Evolutionary conservation across 1,140 invertebrate genomes (phyloP).

Genomic region (Centruroides vittatus): DNA sequence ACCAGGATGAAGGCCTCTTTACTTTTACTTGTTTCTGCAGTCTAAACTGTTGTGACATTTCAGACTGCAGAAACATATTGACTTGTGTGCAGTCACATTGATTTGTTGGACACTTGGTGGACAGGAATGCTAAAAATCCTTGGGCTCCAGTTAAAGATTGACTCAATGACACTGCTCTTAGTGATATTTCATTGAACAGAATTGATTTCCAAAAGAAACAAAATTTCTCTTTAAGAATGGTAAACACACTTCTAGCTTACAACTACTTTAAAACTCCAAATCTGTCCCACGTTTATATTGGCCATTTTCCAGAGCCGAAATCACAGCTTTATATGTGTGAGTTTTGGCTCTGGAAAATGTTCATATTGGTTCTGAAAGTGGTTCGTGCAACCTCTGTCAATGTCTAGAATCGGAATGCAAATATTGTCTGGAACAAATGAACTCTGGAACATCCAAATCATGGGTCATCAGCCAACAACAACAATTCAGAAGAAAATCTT

Average conservation of each 20-base stretch:
- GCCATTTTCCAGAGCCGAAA: background rate
- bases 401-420: too few relatives aligned
- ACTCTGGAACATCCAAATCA: too few relatives aligned
- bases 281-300: background rate
- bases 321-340: background rate
- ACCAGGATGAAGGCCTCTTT: background rate
- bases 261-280: background rate
- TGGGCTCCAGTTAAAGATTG: background rate
- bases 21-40: background rate
- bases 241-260: background rate
- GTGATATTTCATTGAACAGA: constrained; percentile 1
- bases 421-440: too few relatives aligned
- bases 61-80: background rate
- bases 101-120: background rate
- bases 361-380: too few relatives aligned
- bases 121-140: background rate
- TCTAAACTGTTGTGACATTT: background rate
- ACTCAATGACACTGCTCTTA: background rate
- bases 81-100: background rate
- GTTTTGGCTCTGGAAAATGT: too few relatives aligned
- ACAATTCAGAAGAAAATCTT: too few relatives aligned
- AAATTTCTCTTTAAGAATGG: background rate
- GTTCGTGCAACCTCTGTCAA: too few relatives aligned
- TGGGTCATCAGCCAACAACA: too few relatives aligned
- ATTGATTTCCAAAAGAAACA: background rate